Evolutionary conservation across 2,797 vertebrate species (phyloP).

Genomic region (Hydrophis major): DNA sequence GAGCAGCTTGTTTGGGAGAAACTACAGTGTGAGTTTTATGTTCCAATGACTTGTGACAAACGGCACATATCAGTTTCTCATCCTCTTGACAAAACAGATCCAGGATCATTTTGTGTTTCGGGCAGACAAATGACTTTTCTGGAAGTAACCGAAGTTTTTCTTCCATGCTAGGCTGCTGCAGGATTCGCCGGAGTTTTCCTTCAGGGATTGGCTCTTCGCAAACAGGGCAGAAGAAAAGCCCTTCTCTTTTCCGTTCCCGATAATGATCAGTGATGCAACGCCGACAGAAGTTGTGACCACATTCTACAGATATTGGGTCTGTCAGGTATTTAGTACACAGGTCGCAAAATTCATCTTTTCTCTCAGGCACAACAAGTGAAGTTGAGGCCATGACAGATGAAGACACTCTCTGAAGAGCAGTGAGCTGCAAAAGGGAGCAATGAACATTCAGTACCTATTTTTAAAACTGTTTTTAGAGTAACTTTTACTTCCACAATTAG

Average conservation of each 20-base stretch:
- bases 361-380: not conserved
- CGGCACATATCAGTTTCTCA: constrained; percentile 33
- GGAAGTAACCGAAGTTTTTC: constrained; percentile 29
- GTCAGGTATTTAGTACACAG: not conserved
- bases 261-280: not conserved
- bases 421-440: not conserved
- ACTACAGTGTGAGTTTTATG: constrained; percentile 46
- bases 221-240: constrained; percentile 5
- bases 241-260: not conserved
- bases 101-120: constrained; percentile 24
- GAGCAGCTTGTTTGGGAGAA: constrained; percentile 48
- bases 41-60: constrained; percentile 18
- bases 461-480: not conserved
- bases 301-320: not conserved
- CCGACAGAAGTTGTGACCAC: constrained; percentile 9
- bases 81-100: constrained; percentile 59
- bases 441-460: not conserved
- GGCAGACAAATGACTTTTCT: not conserved
- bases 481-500: not conserved
- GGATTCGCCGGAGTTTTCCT: constrained; percentile 47
- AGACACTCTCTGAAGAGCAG: not conserved
- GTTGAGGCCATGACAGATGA: not conserved
- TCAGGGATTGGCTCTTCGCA: constrained; percentile 48
- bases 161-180: constrained; percentile 50
- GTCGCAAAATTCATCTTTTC: not conserved